Percentiles rank a stretch among this genome's conserved stretches.
Conservation (phyloP, 23 tunicate species). For the Halocynthia roretzi region DNA sequence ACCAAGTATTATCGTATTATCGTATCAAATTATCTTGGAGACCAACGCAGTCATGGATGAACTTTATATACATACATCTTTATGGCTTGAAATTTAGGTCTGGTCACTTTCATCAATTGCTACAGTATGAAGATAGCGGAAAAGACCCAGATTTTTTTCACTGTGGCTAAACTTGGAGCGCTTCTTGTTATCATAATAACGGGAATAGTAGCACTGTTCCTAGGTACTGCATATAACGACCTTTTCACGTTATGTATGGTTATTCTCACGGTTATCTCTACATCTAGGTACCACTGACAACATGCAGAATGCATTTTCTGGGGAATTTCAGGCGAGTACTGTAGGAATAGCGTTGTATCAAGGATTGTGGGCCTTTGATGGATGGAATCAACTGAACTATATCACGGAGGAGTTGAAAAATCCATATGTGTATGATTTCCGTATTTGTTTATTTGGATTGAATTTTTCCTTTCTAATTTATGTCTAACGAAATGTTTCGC, state of each 20-base stretch:
- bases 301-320: slow-evolving; percentile 36
- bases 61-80: background rate
- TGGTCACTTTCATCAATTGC: slow-evolving; percentile 85
- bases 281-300: slow-evolving; percentile 56
- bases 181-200: slow-evolving; percentile 31
- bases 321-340: slow-evolving; percentile 36
- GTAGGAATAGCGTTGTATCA: slow-evolving; percentile 83
- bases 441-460: slow-evolving; percentile 4
- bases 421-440: slow-evolving; percentile 52
- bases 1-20: background rate
- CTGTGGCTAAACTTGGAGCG: slow-evolving; percentile 57
- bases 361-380: slow-evolving; percentile 92
- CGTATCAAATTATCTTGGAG: background rate
- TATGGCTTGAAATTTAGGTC: slow-evolving; percentile 5
- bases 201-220: slow-evolving; percentile 47
- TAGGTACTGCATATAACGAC: slow-evolving; percentile 22
- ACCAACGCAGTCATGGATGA: background rate
- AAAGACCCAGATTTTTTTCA: slow-evolving; percentile 59
- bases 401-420: slow-evolving; percentile 81
- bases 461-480: background rate
- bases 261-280: background rate
- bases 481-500: too few relatives aligned
- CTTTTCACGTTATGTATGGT: background rate
- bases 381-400: slow-evolving; percentile 93
- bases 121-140: slow-evolving; percentile 76